Evolutionary conservation across 2,113 vertebrate species (phyloP), one percentile per base, ranked within the genome.

Genomic region (Passer domesticus): DNA sequence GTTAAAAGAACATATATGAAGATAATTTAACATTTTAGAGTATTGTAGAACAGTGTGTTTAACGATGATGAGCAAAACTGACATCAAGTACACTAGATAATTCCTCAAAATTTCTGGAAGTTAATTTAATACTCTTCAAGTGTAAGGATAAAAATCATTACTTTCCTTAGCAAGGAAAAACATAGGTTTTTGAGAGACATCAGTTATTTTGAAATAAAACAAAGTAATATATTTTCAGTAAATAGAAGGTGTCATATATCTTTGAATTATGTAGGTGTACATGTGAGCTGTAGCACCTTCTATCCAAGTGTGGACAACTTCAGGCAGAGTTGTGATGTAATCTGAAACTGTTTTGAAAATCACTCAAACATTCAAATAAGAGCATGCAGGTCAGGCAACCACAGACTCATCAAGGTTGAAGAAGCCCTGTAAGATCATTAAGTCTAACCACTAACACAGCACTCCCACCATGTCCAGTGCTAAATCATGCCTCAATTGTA

Each of bases 121-220:
- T 89, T 85, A 62, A 86, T 95, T 89, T 94, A 94, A 95, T 96
- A 90, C 52, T 89, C 74, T 81, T 52, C 44, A 59, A n/a, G 92
- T 92, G 39, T 77, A 11, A 59, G 5, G n/a, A 67, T 64, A 92
- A 93, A 85, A 83, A 47, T 37, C 1, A 72, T 76, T 92, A 35
- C n/a, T 74, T 89, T 90, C 31, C 27, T 69, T 43, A 43, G n/a
- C 20, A 88, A 30, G 33, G 35, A 93, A 90, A 60, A 72, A 24
- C 11, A 66, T 17, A 59, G n/a, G 2, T 76, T 73, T 95, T 81
- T 81, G 20, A 83, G 50, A 84, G 33, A 64, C 30, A 59, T 7
- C 37, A 33, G 7, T 59, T 75, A 90, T 41, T 96, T 84, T 62
- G 90, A 96, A 93, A 93, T 73, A 90, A 96, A 96, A 43, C 23